Base-by-base conservation (phyloP, 2,113 vertebrate genomes). In the Zosterops hypoxanthus region DNA sequence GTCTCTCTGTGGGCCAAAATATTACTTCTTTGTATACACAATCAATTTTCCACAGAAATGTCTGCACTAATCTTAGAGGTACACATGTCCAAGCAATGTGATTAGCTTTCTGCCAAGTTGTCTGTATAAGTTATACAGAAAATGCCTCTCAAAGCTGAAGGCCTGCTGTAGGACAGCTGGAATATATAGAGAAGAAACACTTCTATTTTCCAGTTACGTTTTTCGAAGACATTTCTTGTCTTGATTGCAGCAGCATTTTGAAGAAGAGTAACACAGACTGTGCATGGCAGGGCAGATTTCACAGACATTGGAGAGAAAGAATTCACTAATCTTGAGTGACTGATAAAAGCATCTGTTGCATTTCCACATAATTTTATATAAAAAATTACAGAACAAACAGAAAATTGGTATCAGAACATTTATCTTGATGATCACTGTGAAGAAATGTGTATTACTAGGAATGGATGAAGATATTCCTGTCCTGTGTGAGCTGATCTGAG, bases 81-180 rank as follows among this genome's bases (percentile, higher is more conserved):
- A 72, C 46, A 76, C 24, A 80, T 31, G 90, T 86, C 68, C 70
- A 80, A 94, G 50, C 26, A 84, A 46, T 69, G 66, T 52, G 63
- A 88, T 70, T 52, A 94, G 42, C 59, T 95, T 69, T 88, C 56
- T 92, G 94, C 83, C 94, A 94, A 52, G 26, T 23, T 90, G 82
- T 87, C 92, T 76, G 2, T 46, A 28, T 85, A 78, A 89, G 64
- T 86, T 36, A 50, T 71, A 44, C 20, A 60, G 47, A 91, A 86
- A 70, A 31, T 59, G 12, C 5, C 6, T 88, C 25, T 81, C 20
- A 60, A 65, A 90, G n/a, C 31, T 79, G 57, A 72, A 65, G 42
- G 17, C 19, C 34, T 76, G 39, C 33, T 80, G 42, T 52, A 92
- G 55, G 88, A 24, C 41, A 81, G 72, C 77, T 94, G 77, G 66